Evolutionary conservation across 2,113 vertebrate genomes (phyloP), one percentile per base, ranked within the genome.

Genomic region (Gavia stellata): DNA sequence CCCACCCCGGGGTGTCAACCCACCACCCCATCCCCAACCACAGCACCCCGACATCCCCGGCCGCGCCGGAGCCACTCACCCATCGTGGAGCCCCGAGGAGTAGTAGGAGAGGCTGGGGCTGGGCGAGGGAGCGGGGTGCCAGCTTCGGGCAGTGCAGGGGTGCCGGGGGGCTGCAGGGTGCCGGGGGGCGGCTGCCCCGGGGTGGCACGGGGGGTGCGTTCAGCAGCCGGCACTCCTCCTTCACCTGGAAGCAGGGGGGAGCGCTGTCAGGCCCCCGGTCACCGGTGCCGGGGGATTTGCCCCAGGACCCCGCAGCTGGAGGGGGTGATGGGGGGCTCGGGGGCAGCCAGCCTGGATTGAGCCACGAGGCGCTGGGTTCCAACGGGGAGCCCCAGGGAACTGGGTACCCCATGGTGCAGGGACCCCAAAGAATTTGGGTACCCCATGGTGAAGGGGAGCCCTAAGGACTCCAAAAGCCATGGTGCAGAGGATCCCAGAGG

Each of bases 141-240:
- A 97, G 94, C 98, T 98, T 99, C 53, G 98, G 98, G 94, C 99
- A 99, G 61, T 98, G 98, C 28, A 99, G 98, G 12, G 2, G 99
- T 98, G 52, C 99, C 86, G 0, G 98, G 82, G 95, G 90, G 74
- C 87, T 94, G 95, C 80, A 50, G 75, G 88, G 34, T 0, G 13
- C 70, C 1, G 79, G 67, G 86, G 79, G 94, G 96, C 98, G 98
- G 81, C 94, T 10, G 58, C 98, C 99, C 73, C 99, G 98, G 31
- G 99, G 99, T 6, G 99, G 99, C 71, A 99, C 98, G 0, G 99
- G 99, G 33, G 99, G 99, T 7, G 99, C 99, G 1, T 99, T 99
- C 94, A 99, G 98, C 95, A 99, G 98, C 73, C 99, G 99, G 58
- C 99, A 99, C 96, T 99, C 99, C 96, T 99, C 99, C 97, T 98